phyloP scores from a whole-genome alignment of 2,888 invertebrate species.

The Torymus aiolomorphi region DNA sequence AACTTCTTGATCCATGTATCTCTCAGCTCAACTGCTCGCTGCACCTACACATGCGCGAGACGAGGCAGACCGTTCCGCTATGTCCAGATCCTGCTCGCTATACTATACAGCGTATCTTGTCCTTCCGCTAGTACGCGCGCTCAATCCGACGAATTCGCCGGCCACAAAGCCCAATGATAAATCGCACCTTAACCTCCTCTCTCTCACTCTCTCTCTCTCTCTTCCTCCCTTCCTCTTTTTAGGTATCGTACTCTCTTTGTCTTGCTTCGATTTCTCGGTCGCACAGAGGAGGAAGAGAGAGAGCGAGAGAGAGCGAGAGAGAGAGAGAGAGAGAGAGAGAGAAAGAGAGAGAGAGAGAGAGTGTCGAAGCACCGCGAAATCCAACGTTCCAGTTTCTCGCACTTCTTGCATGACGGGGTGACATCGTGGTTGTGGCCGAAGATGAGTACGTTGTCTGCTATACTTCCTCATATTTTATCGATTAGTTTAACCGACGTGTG shows the following conservation, averaged over 20 bases:
- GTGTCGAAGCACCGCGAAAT: background rate
- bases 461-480: background rate
- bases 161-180: slow-evolving; percentile 29
- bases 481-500: too few species aligned
- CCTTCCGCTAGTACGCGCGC: background rate
- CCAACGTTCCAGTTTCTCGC: slow-evolving; percentile 46
- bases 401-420: slow-evolving; percentile 24
- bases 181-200: background rate
- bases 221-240: slow-evolving; percentile 14
- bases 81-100: too few species aligned
- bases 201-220: slow-evolving; percentile 16
- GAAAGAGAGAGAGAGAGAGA: too few species aligned
- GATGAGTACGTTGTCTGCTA: background rate
- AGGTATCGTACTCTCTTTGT: slow-evolving; percentile 7
- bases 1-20: slow-evolving; percentile 15
- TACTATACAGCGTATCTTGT: too few species aligned
- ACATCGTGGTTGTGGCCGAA: background rate
- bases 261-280: background rate
- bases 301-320: too few species aligned
- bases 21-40: background rate
- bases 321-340: too few species aligned
- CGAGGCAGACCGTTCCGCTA: too few species aligned
- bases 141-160: slow-evolving; percentile 15
- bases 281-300: background rate
- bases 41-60: too few species aligned